These are phyloP conservation scores for Pristiophorus japonicus DNA, from an alignment of 2,113 vertebrate genomes.

Conservation along the genomic window DNA sequence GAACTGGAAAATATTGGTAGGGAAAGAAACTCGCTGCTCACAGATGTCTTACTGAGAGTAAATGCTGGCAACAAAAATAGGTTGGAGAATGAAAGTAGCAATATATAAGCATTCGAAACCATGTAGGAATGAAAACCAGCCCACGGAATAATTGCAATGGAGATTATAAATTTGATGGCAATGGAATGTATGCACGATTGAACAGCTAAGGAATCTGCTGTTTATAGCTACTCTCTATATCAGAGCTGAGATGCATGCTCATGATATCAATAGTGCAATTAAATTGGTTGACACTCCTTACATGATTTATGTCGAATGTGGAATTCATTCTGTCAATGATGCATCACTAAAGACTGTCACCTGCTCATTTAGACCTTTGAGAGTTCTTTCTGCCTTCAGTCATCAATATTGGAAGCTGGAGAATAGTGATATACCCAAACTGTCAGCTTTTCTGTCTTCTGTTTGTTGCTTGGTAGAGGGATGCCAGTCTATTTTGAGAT, in stretches of 20 bases:
- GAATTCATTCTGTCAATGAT: conserved; percentile 4
- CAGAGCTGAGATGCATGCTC: background rate
- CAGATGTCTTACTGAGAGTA: background rate
- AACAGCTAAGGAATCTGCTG: conserved; percentile 7
- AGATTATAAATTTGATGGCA: background rate
- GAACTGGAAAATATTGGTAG: background rate
- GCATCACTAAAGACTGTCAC: background rate
- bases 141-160: background rate
- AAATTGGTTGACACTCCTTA: background rate
- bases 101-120: background rate
- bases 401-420: background rate
- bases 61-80: background rate
- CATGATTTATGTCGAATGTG: conserved; percentile 15
- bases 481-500: background rate
- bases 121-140: background rate
- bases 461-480: background rate
- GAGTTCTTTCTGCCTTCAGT: too few species aligned
- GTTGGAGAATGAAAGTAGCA: background rate
- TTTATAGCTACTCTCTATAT: background rate
- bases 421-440: background rate
- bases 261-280: conserved; percentile 11
- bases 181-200: background rate
- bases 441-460: background rate
- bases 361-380: background rate
- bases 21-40: background rate